Evolutionary conservation across 2,797 vertebrate species (phyloP).

Genomic region (Tenualosa thibaudeaui): DNA sequence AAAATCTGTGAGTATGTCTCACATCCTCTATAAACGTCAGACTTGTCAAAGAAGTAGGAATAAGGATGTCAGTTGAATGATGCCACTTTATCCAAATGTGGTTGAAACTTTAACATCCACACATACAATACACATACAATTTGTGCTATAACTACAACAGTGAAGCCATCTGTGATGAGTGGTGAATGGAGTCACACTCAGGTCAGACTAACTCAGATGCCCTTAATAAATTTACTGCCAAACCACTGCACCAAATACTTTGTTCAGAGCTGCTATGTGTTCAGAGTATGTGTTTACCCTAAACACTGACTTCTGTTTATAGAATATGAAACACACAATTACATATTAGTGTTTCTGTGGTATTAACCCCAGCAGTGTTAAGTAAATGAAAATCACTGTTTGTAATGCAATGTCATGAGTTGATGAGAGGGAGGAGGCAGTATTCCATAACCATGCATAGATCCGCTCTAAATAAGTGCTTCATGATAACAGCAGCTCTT

Average conservation of each 20-base stretch:
- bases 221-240: background rate
- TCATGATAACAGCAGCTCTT: background rate
- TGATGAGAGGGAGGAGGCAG: background rate
- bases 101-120: no score
- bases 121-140: no score
- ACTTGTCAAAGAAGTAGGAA: background rate
- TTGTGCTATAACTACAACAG: no score
- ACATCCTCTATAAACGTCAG: background rate
- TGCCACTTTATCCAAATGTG: background rate
- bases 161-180: conserved; percentile 28
- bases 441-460: background rate
- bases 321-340: no score
- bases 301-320: no score
- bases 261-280: no score
- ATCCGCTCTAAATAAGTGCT: background rate
- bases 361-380: background rate
- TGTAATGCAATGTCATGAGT: background rate
- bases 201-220: conserved; percentile 12
- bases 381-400: background rate
- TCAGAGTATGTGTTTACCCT: no score
- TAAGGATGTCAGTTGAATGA: background rate
- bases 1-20: conserved; percentile 26
- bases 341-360: background rate
- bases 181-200: conserved; percentile 23
- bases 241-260: background rate